Evolutionary conservation across 2,888 invertebrate genomes (phyloP), one percentile per base, ranked within the genome.

Genomic region (Smittia sp.): DNA sequence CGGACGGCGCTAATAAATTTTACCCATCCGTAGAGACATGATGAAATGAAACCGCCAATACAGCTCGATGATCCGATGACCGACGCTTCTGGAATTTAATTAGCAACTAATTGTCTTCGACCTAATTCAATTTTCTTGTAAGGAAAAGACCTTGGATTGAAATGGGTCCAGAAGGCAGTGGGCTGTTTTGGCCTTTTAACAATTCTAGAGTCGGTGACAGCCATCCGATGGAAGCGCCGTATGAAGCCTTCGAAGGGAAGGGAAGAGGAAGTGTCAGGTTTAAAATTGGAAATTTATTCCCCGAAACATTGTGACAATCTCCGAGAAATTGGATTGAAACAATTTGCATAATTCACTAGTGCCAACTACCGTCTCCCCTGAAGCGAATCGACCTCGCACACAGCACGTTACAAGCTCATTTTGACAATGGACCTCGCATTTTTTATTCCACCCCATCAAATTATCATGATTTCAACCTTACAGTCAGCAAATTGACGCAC

Each of bases 161-260:
- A 18, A 72, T n/a, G 18, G 38, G 41, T 38, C 67, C 74, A 52
- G 66, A 74, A 27, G 54, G 18, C 25, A 74, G 24, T 46, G 75
- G 74, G 9, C 62, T 25, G 22, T 62, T 20, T 18, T 66, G 52
- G 1, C 39, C 24, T 25, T 25, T 58, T 20, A 70, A 65, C 0
- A 76, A 74, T 0, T 69, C 62, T 11, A 75, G 13, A 13, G 75
- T 74, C 4, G 76, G 75, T 9, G 76, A 76, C 11, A 75, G 41
- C 76, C 76, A 76, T 18, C 76, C 75, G 1, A 76, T 68, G 1
- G 72, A 73, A 3, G 74, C 66, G n/a, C 76, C 76, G n/a, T 75
- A 74, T 15, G 75, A 63, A 38, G 76, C 0, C 72, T 70, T 13
- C n/a, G 20, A 32, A 32, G 27, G 9, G 3, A n/a, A n/a, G n/a